phyloP scores from a whole-genome alignment of 2,888 invertebrate species.

The Drosophila suboccidentalis region DNA sequence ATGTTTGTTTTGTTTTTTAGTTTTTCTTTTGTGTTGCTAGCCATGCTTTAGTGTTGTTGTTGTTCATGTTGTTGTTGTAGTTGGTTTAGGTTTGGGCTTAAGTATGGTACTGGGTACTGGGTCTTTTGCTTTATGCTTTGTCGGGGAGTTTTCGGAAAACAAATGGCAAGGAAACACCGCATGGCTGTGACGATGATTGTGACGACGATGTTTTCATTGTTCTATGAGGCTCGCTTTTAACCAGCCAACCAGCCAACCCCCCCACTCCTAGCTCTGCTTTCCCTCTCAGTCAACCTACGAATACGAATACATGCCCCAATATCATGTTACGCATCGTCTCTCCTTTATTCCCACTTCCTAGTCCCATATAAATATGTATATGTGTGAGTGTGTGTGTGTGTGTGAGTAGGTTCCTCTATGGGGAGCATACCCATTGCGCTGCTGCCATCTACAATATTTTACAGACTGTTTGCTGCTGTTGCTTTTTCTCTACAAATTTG shows the following conservation, averaged over 20 bases:
- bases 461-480: constrained; percentile 67
- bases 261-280: not conserved
- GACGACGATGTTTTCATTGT: constrained; percentile 80
- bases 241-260: not conserved
- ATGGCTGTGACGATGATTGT: constrained; percentile 81
- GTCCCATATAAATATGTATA: not conserved
- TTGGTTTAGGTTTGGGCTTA: constrained; percentile 11
- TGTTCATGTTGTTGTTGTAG: constrained; percentile 49
- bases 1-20: constrained; percentile 23
- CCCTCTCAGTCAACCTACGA: not conserved
- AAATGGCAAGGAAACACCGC: constrained; percentile 79
- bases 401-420: constrained; percentile 2
- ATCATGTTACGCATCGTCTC: constrained; percentile 54
- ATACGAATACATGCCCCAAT: constrained; percentile 43
- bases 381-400: no score
- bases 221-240: constrained; percentile 64
- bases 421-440: constrained; percentile 44
- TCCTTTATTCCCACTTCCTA: not conserved
- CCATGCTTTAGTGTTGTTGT: constrained; percentile 58
- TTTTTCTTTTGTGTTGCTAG: constrained; percentile 54
- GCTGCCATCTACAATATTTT: constrained; percentile 80
- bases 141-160: constrained; percentile 59
- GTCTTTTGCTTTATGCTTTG: constrained; percentile 50
- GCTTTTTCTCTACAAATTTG: constrained; percentile 71
- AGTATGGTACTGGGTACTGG: constrained; percentile 14